These are phyloP conservation scores for Trissonchulus sp. DNA, from an alignment of 2,888 invertebrate species.

Conservation along the genomic window DNA sequence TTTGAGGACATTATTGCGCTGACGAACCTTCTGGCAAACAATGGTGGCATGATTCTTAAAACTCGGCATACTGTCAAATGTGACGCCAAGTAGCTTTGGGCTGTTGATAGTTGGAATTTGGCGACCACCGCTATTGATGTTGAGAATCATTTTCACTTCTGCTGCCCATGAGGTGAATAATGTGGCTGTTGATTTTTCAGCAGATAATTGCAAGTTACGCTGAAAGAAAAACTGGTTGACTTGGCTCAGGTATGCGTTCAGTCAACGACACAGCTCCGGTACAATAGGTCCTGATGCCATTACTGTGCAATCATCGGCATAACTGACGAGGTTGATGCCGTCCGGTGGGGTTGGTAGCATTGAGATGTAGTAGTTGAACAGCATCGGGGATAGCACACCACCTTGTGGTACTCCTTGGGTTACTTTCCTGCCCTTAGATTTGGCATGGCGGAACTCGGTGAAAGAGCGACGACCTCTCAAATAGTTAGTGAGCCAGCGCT, in stretches of 20 bases:
- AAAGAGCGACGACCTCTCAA: not conserved
- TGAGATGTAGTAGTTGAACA: slow-evolving; percentile 3
- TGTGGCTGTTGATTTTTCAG: no score
- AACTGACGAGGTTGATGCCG: not conserved
- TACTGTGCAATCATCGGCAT: slow-evolving; percentile 1
- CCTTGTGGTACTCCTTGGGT: slow-evolving; percentile 3
- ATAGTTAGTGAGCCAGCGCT: slow-evolving; percentile 3
- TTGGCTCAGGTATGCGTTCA: not conserved
- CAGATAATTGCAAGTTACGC: slow-evolving; percentile 4
- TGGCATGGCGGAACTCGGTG: slow-evolving; percentile 2
- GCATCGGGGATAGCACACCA: slow-evolving; percentile 6
- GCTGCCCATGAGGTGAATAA: not conserved
- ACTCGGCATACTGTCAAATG: slow-evolving; percentile 10
- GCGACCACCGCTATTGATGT: slow-evolving; percentile 5
- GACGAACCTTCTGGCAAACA: no score
- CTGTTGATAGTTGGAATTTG: slow-evolving; percentile 3
- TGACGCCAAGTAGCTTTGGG: not conserved
- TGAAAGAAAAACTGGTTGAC: not conserved
- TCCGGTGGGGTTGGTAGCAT: slow-evolving; percentile 1
- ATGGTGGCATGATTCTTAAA: no score
- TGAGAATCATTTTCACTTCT: not conserved
- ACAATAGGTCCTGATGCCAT: not conserved
- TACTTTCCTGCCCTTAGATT: not conserved
- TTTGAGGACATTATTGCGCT: no score
- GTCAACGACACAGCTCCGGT: not conserved